Conservation (phyloP, 2,888 invertebrate genomes). For the Isotomurus palustris region DNA sequence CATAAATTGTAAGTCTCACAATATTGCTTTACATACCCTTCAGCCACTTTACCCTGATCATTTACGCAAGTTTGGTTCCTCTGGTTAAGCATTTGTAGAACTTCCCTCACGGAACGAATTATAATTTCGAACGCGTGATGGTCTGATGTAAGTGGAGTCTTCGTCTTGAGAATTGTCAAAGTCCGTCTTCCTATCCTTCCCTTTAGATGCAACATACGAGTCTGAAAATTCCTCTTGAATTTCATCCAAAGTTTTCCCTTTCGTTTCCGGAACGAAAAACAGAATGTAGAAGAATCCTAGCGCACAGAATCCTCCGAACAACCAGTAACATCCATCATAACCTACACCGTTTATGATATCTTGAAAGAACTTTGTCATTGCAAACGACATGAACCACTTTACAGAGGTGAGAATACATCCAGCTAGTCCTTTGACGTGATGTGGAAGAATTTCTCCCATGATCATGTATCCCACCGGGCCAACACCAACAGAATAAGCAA, state of each 20-base stretch:
- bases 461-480: conserved; percentile 56
- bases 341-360: conserved; percentile 30
- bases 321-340: conserved; percentile 41
- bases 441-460: conserved; percentile 45
- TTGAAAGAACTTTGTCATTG: conserved; percentile 41
- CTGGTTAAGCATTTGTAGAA: too few species aligned
- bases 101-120: too few species aligned
- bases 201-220: not conserved
- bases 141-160: too few species aligned
- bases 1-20: too few species aligned
- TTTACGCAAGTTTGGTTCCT: too few species aligned
- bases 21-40: too few species aligned
- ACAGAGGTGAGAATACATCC: conserved; percentile 36
- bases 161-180: too few species aligned
- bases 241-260: conserved; percentile 29
- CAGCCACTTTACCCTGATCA: too few species aligned
- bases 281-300: conserved; percentile 31
- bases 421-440: conserved; percentile 38
- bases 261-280: conserved; percentile 25
- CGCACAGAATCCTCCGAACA: conserved; percentile 40
- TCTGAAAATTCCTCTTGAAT: conserved; percentile 27
- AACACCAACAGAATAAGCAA: conserved; percentile 60
- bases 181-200: too few species aligned
- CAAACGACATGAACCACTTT: conserved; percentile 43
- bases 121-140: too few species aligned